Base-by-base conservation (phyloP, 2,888 invertebrate genomes). In the Lymantria dispar region DNA sequence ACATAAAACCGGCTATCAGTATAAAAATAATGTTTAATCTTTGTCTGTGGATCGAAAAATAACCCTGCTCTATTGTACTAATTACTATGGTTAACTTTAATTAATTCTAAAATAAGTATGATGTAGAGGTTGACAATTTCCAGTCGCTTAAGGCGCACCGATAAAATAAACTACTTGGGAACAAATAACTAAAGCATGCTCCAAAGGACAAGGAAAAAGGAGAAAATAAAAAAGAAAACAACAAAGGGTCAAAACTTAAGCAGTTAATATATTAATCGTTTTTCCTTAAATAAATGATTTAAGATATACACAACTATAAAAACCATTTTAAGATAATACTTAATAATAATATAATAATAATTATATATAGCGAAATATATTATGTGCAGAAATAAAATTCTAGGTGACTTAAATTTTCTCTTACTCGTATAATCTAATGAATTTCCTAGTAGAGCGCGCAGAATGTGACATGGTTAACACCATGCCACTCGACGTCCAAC, bases 361-460 rank as follows among this genome's bases (percentile, higher is more conserved):
- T 88, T 87, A 88, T 90, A 90, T 91, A 90, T 90, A 90, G 88
- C 87, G 88, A 90, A 90, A 91, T 91, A 90, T 91, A 90, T 90
- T 91, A 91, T 91, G 91, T 91, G 91, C 91, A 90, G 80, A 91
- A 91, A 91, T 91, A 91, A 91, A 90, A 91, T 88, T 91, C 91
- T 91, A 91, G 88, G 91, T 91, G 91, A 89, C 90, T 91, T 91
- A 91, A 90, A 88, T 79, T 87, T 90, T 90, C 83, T 89, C 89
- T 91, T 90, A 91, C 83, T 85, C 87, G 74, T 86, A 83, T 85
- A 89, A 87, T 81, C 90, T 90, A 90, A 88, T 82, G 86, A 90
- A 89, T 90, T 91, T 85, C 72, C 91, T 90, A 90, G 83, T 72
- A 84, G 87, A 86, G 87, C 85, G 83, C 76, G 83, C 76, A 70